These are phyloP conservation scores for Cariama cristata DNA, from an alignment of 2,113 vertebrate species.

Conservation along the genomic window DNA sequence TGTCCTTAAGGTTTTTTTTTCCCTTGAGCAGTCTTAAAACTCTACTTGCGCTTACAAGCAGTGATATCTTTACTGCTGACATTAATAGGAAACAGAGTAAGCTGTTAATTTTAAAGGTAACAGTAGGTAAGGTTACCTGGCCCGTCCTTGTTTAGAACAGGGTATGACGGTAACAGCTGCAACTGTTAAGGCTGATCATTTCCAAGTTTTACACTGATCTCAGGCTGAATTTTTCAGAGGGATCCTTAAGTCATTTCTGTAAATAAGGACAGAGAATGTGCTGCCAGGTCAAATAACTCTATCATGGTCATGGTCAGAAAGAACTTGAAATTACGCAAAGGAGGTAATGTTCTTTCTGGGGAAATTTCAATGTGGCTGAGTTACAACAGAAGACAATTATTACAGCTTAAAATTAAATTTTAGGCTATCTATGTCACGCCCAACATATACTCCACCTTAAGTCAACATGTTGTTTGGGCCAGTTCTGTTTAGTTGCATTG, in stretches of 20 bases:
- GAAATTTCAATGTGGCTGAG: background rate
- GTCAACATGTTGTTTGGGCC: background rate
- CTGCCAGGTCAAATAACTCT: background rate
- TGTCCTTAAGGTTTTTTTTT: background rate
- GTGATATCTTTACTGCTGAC: background rate
- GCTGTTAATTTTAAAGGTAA: background rate
- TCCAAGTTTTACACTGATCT: background rate
- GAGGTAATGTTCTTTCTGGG: background rate
- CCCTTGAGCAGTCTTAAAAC: background rate
- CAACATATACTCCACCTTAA: background rate
- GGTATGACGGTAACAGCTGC: background rate
- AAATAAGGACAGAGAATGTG: background rate
- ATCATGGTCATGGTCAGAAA: background rate
- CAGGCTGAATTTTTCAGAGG: background rate
- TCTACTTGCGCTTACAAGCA: background rate
- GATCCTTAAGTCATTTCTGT: background rate
- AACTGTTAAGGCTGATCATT: background rate
- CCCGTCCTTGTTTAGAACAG: background rate
- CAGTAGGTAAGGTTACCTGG: fast-evolving
- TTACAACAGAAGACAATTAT: background rate
- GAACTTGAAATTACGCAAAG: background rate
- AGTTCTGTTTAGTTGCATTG: background rate
- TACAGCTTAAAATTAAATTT: background rate
- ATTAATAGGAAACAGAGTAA: background rate
- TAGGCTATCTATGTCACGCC: background rate